phyloP scores from a whole-genome alignment of 2,113 vertebrate species.

The Phodopus roborovskii region DNA sequence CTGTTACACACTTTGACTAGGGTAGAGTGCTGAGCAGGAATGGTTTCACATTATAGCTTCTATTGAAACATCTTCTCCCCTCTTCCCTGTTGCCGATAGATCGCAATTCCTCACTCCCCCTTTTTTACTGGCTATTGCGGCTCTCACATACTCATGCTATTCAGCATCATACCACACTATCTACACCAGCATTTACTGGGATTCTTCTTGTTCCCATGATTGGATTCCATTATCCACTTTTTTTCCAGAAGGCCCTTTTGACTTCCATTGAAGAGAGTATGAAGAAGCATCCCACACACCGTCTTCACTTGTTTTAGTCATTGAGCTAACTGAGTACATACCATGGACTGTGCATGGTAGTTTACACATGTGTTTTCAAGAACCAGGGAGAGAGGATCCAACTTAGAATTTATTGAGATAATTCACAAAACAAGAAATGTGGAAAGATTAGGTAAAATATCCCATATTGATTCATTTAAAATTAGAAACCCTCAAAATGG shows the following conservation, averaged over 20 bases:
- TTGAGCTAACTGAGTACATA: not conserved
- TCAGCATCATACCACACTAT: no score
- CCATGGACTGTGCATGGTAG: not conserved
- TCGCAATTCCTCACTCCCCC: not conserved
- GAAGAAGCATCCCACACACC: not conserved
- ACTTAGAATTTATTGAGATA: slow-evolving; percentile 29
- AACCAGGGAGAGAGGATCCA: not conserved
- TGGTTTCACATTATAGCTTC: not conserved
- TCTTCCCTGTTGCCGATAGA: not conserved
- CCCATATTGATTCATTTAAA: not conserved
- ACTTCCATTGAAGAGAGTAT: not conserved
- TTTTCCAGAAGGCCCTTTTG: not conserved
- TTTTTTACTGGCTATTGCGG: not conserved
- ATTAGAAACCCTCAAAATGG: not conserved
- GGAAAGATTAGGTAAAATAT: not conserved
- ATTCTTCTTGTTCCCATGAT: not conserved
- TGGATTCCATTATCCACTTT: not conserved
- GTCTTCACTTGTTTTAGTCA: not conserved
- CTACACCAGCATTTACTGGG: no score
- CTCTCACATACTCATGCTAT: no score
- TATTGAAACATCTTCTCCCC: not conserved
- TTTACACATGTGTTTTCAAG: not conserved
- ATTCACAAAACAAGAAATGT: slow-evolving; percentile 44
- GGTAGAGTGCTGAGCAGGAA: not conserved
- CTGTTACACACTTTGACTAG: not conserved